Evolutionary conservation across 1,140 invertebrate genomes (phyloP), one percentile per base, ranked within the genome.

Genomic region (Drosophila varians): DNA sequence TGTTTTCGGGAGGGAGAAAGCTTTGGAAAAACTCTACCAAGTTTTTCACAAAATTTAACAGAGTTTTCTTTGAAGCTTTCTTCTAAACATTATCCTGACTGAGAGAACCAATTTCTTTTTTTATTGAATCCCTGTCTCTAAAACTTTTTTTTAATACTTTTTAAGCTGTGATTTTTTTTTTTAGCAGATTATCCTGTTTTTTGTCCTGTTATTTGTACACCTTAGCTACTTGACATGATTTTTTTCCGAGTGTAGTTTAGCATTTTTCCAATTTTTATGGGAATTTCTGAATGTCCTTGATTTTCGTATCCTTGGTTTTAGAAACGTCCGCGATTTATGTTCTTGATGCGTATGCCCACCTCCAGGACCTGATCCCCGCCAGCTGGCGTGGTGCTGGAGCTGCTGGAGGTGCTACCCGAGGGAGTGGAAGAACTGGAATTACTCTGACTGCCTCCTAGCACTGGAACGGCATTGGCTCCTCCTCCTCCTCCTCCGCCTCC

Each of bases 271-370:
- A n/a, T n/a, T n/a, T n/a, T n/a, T n/a, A n/a, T n/a, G n/a, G n/a
- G n/a, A n/a, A n/a, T n/a, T n/a, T n/a, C 25, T 26, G 4, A 21
- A 2, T 26, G 25, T 26, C 25, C 25, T 26, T 26, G n/a, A n/a
- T n/a, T n/a, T n/a, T n/a, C n/a, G n/a, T n/a, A n/a, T n/a, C n/a
- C n/a, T n/a, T n/a, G n/a, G n/a, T n/a, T n/a, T 38, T 79, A 90
- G 54, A 79, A 90, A 14, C 89, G 74, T 23, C 69, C 74, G 18
- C 89, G 52, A 55, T 90, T 90, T 9, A 90, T 77, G 45, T 90
- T 91, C 57, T 91, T 91, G 25, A 91, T 89, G 34, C 90, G 87
- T 45, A 91, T 90, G 48, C 90, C 90, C 34, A 91, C 89, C 38
- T 91, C 90, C 18, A 90, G 45, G 6, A 90, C 86, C 47, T 90